phyloP scores from a whole-genome alignment of 2,797 vertebrate genomes.

The Lutjanus campechanus region DNA sequence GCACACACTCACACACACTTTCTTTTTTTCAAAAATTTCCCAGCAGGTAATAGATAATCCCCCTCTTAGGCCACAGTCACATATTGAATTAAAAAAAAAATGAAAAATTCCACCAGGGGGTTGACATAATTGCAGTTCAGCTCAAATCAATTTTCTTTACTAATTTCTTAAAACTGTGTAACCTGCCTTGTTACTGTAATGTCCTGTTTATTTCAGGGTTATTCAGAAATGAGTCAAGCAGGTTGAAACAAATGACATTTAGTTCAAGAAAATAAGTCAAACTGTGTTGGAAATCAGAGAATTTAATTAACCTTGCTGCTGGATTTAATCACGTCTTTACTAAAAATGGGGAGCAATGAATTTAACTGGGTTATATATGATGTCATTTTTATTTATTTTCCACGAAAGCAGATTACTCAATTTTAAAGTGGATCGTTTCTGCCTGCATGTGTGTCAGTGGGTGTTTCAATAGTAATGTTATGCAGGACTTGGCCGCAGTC shows the following conservation, averaged over 20 bases:
- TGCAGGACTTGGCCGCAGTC: constrained; percentile 38
- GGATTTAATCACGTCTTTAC: not conserved
- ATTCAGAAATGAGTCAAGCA: constrained; percentile 1
- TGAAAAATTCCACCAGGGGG: not conserved
- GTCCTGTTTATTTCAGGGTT: not conserved
- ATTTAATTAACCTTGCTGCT: constrained; percentile 7
- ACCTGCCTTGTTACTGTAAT: not conserved
- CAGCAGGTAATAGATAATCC: not conserved
- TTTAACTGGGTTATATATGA: constrained; percentile 14
- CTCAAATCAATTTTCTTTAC: not conserved
- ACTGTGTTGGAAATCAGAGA: not conserved
- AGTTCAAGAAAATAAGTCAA: constrained; percentile 6
- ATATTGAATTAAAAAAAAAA: not conserved
- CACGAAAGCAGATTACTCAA: constrained; percentile 21
- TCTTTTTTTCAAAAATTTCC: not conserved
- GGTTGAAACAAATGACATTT: not conserved
- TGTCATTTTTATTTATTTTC: constrained; percentile 27
- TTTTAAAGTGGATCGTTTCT: constrained; percentile 26
- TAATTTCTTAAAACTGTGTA: not conserved
- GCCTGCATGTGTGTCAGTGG: constrained; percentile 13
- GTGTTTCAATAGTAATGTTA: constrained; percentile 23
- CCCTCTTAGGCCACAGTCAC: not conserved
- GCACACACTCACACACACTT: not conserved
- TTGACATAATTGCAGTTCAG: not conserved
- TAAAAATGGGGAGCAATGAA: constrained; percentile 4